Evolutionary conservation across 2,888 invertebrate genomes (phyloP).

Genomic region (Amiota communis): DNA sequence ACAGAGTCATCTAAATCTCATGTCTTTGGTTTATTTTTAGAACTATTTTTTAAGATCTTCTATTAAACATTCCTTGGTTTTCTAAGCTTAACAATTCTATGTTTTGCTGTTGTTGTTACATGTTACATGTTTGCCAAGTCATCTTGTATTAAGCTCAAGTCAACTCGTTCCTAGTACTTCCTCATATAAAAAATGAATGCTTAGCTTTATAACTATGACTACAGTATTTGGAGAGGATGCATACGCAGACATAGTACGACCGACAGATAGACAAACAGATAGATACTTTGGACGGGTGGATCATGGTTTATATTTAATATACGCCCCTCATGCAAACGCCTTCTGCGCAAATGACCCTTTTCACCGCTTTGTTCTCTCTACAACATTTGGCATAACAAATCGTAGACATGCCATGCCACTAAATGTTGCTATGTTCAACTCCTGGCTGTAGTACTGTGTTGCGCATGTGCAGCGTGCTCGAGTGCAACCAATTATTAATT

Average conservation of each 20-base stretch:
- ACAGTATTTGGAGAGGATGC: background rate
- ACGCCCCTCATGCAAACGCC: constrained; percentile 31
- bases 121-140: background rate
- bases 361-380: background rate
- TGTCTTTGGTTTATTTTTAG: constrained; percentile 24
- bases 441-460: constrained; percentile 22
- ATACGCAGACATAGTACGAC: background rate
- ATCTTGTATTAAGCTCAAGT: background rate
- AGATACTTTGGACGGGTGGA: background rate
- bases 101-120: background rate
- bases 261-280: background rate
- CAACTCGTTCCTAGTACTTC: constrained; percentile 6
- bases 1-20: background rate
- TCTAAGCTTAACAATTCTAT: background rate
- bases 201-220: background rate
- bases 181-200: constrained; percentile 15
- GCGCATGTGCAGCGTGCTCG: constrained; percentile 50
- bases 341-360: constrained; percentile 13
- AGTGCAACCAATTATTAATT: constrained; percentile 69
- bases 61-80: constrained; percentile 12
- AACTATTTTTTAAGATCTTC: background rate
- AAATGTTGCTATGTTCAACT: background rate
- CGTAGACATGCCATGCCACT: background rate
- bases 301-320: constrained; percentile 23
- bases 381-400: constrained; percentile 23